These are phyloP conservation scores for Noturus placidus DNA, from an alignment of 2,113 vertebrate genomes.

Conservation along the genomic window DNA sequence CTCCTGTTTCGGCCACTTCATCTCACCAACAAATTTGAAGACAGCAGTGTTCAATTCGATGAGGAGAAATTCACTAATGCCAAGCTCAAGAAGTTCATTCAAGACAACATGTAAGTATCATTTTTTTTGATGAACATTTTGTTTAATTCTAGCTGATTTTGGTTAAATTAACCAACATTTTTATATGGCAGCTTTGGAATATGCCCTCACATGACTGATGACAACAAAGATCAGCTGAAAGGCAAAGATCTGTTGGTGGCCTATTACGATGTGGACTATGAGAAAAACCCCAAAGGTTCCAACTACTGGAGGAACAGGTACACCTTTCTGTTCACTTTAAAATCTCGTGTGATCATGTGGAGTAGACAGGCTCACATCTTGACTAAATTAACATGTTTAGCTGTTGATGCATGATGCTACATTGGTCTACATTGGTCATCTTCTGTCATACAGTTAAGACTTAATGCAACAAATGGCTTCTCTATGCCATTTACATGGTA, in stretches of 20 bases:
- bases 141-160: background rate
- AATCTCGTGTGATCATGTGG: background rate
- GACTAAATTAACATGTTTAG: background rate
- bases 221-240: constrained; percentile 92
- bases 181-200: constrained; percentile 83
- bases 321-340: background rate
- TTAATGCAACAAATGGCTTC: background rate
- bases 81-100: constrained; percentile 92
- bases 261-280: constrained; percentile 95
- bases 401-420: background rate
- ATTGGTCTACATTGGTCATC: background rate
- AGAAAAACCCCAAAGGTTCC: constrained; percentile 94
- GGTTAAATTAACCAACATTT: background rate
- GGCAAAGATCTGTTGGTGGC: constrained; percentile 91
- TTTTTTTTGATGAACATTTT: too few relatives aligned
- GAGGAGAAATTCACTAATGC: constrained; percentile 84
- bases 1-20: constrained; percentile 85
- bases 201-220: constrained; percentile 94
- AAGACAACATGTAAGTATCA: constrained; percentile 90
- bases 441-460: background rate
- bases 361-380: background rate
- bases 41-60: constrained; percentile 74
- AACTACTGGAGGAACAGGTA: constrained; percentile 99
- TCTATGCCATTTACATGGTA: background rate
- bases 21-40: constrained; percentile 92